Percentiles rank a stretch among this genome's conserved stretches.
Evolutionary conservation across 2,888 invertebrate species (phyloP).

Genomic region (Conus canariensis): DNA sequence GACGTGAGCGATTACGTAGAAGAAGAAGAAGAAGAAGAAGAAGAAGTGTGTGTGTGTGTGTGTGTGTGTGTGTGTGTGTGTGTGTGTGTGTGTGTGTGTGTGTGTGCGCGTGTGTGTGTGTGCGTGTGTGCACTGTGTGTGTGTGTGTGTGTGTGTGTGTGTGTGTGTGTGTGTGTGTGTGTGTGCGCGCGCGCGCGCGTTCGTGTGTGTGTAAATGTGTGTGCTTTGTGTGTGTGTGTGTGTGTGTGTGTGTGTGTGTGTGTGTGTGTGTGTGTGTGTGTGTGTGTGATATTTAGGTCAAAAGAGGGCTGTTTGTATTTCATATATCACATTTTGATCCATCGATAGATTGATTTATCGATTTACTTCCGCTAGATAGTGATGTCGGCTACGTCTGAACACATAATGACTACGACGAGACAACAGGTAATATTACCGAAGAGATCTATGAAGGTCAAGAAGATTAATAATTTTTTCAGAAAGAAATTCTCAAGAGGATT

Average conservation of each 20-base stretch:
- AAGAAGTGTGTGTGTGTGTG: background rate
- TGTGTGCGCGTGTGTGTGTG: background rate
- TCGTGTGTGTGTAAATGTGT: background rate
- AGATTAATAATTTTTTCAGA: no score
- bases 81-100: constrained; percentile 9
- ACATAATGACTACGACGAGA: no score
- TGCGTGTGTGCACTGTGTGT: background rate
- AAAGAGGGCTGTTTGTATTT: background rate
- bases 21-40: background rate
- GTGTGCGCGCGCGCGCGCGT: background rate
- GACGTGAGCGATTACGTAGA: background rate
- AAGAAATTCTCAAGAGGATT: no score
- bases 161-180: background rate
- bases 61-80: constrained; percentile 14
- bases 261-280: background rate
- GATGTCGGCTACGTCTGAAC: no score
- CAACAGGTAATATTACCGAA: no score
- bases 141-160: background rate
- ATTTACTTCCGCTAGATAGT: no score
- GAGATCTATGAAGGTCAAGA: no score
- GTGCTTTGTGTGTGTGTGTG: background rate
- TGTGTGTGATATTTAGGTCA: no score
- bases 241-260: background rate
- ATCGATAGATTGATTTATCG: no score
- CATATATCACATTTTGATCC: no score